Evolutionary conservation across 2,888 invertebrate species (phyloP).

Genomic region (Eilema depressum): DNA sequence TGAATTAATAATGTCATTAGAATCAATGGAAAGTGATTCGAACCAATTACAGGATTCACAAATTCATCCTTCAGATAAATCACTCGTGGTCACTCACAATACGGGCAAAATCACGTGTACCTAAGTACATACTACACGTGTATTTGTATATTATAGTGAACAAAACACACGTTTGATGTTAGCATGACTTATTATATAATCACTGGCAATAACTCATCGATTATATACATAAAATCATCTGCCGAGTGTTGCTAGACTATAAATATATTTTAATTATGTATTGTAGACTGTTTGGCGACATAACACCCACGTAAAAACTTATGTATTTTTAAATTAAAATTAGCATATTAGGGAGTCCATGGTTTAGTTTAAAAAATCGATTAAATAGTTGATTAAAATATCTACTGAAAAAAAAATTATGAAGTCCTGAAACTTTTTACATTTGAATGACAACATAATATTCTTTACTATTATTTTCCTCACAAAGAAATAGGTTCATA

Average conservation of each 20-base stretch:
- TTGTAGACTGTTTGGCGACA: slow-evolving; percentile 38
- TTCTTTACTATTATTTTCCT: neutral
- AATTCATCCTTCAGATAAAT: neutral
- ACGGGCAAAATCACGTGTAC: slow-evolving; percentile 7
- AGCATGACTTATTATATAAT: slow-evolving; percentile 2
- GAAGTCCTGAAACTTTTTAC: neutral
- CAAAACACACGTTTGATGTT: neutral
- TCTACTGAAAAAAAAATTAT: too few species aligned
- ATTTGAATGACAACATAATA: neutral
- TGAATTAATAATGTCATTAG: too few species aligned
- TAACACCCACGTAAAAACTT: slow-evolving; percentile 25
- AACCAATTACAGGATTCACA: neutral
- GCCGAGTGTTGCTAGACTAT: slow-evolving; percentile 4
- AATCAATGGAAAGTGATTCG: too few species aligned
- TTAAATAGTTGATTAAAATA: too few species aligned
- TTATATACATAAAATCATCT: slow-evolving; percentile 4
- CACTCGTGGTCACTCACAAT: slow-evolving; percentile 3
- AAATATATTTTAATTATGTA: slow-evolving; percentile 17
- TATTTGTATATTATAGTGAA: neutral
- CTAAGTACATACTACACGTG: neutral
- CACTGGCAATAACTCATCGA: slow-evolving; percentile 14
- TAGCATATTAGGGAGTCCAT: too few species aligned
- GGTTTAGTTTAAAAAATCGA: too few species aligned
- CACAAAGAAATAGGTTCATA: too few species aligned
- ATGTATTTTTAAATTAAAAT: neutral